phyloP scores from a whole-genome alignment of 2,113 vertebrate species.

The Catharus fuscescens region DNA sequence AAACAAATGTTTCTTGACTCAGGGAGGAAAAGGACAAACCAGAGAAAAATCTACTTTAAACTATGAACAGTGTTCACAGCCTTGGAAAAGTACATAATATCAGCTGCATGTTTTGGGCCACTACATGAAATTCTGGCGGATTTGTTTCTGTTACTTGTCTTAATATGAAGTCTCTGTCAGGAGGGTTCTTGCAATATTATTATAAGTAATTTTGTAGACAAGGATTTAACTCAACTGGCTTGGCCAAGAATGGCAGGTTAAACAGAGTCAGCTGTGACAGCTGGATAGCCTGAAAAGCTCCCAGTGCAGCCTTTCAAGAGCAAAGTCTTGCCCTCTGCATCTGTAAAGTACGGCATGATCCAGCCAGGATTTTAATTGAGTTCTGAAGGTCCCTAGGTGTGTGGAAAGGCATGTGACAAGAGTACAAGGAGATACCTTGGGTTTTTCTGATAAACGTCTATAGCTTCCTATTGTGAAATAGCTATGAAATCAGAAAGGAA shows the following conservation, averaged over 20 bases:
- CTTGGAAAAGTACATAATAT: neutral
- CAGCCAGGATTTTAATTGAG: neutral
- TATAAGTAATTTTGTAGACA: neutral
- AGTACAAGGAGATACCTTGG: neutral
- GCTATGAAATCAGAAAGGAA: neutral
- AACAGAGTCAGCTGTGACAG: neutral
- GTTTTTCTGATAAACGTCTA: conserved; percentile 2
- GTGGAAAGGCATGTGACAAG: neutral
- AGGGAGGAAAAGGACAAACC: neutral
- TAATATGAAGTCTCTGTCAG: neutral
- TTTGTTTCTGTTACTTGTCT: neutral
- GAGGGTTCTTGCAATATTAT: neutral
- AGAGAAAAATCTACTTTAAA: neutral
- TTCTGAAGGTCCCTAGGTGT: neutral
- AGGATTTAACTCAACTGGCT: neutral
- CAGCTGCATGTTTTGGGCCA: neutral
- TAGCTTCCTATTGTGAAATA: neutral
- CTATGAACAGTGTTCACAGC: neutral
- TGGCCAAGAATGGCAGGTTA: neutral
- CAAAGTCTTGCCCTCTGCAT: neutral
- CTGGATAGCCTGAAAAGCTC: neutral
- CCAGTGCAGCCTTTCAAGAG: neutral
- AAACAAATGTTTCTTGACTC: neutral
- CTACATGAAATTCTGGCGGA: neutral
- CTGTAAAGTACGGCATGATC: neutral